Conservation (phyloP, 2,113 vertebrate genomes). For the Pluvialis apricaria region DNA sequence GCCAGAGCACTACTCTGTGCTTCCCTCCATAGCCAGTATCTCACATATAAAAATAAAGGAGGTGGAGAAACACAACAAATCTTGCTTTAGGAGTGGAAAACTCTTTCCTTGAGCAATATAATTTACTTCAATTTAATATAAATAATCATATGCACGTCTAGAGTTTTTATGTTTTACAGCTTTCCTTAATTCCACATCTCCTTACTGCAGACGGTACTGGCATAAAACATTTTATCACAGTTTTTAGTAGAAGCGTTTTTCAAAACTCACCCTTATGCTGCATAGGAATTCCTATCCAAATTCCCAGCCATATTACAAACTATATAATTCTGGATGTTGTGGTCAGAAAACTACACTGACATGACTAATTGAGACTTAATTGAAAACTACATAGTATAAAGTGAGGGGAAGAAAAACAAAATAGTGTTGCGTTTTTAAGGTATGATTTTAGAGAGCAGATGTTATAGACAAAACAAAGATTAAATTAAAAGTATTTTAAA, state of each 20-base stretch:
- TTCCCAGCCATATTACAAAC: slow-evolving; percentile 3
- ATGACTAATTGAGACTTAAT: slow-evolving; percentile 4
- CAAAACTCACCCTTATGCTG: background rate
- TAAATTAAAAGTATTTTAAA: slow-evolving; percentile 36
- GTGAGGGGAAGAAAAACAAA: background rate
- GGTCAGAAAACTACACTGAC: slow-evolving; percentile 16
- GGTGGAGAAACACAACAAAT: background rate
- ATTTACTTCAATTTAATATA: slow-evolving; percentile 59
- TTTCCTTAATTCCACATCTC: slow-evolving; percentile 59
- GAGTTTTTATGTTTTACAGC: slow-evolving; percentile 59
- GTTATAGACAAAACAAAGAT: slow-evolving; percentile 4
- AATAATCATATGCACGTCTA: slow-evolving; percentile 53
- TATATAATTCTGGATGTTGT: background rate
- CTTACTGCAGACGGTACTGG: background rate
- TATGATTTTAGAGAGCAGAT: slow-evolving; percentile 18
- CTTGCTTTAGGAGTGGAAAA: slow-evolving; percentile 36
- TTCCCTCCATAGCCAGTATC: background rate
- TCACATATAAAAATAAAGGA: slow-evolving; percentile 8
- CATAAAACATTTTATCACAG: slow-evolving; percentile 54
- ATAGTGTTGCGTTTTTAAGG: background rate
- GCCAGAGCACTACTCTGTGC: background rate
- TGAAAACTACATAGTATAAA: background rate
- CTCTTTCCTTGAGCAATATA: background rate
- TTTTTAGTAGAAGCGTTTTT: background rate
- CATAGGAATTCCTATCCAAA: background rate